Base-by-base conservation (phyloP, 2,113 vertebrate genomes). In the Pteropus alecto region DNA sequence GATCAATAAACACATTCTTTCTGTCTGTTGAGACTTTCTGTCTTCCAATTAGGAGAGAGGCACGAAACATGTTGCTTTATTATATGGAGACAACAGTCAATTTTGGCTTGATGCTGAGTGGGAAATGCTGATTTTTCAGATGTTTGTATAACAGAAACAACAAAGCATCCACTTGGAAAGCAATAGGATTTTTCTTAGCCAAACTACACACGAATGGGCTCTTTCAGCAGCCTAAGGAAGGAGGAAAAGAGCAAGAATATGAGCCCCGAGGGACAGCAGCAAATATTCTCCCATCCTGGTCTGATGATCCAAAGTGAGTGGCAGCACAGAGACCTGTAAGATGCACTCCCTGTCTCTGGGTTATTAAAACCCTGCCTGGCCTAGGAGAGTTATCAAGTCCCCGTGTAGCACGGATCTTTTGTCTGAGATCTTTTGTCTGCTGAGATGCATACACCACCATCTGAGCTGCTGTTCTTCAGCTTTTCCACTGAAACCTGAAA, bases 111-210 rank as follows among this genome's bases (percentile, higher is more conserved):
- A 63, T 77, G 95, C 30, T 0, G 96, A 38, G 90, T 13, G 84
- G 97, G 96, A 97, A 96, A 95, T n/a, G 96, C 96, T 96, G 95
- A 93, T 58, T 97, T 97, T 96, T 98, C 94, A 95, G 92, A 97
- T 90, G 97, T 98, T 97, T 97, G 87, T 87, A 68, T 97, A 97
- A 96, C 96, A 98, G 97, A 77, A 98, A 98, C 97, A 98, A 98
- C 98, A 97, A 97, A 93, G 95, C 48, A 82, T 81, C 6, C 33
- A 41, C 91, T 74, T 87, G 90, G 92, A 78, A 95, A 98, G 76
- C 96, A 94, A 92, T 90, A 92, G 95, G 92, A 94, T 87, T 97
- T 91, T 46, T 97, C 92, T 97, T 68, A 93, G 96, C 97, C 97
- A 97, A 97, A 41, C 82, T 41, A 15, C 74, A 61, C 24, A 77